A percentile compares a stretch with the other conserved stretches of the same genome.
These are phyloP conservation scores for Dinoponera quadriceps DNA, from an alignment of 1,140 invertebrate genomes.

Conservation along the genomic window DNA sequence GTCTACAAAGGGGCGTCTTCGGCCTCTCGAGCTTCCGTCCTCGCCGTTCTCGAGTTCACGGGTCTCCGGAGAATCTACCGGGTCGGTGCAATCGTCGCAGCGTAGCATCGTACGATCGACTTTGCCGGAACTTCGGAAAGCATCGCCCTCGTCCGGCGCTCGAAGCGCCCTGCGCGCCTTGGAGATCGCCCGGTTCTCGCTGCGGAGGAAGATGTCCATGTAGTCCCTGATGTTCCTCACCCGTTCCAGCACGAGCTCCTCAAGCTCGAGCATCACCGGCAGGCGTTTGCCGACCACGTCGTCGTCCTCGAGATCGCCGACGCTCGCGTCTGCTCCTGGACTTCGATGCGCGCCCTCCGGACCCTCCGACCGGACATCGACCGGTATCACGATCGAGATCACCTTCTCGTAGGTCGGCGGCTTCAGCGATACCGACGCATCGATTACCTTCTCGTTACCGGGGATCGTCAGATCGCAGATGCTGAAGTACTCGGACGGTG, in stretches of 20 bases:
- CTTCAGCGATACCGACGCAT: neutral
- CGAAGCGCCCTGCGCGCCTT: slow-evolving; percentile 34
- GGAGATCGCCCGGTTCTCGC: slow-evolving; percentile 46
- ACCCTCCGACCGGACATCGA: neutral
- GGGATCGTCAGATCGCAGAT: slow-evolving; percentile 37
- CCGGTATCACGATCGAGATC: slow-evolving; percentile 23
- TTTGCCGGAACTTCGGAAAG: slow-evolving; percentile 1
- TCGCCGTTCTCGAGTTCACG: too few species aligned
- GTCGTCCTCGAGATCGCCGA: neutral
- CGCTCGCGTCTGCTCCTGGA: neutral
- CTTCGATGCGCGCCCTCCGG: neutral
- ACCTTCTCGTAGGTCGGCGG: slow-evolving; percentile 8
- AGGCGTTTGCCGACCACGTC: neutral
- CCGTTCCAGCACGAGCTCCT: slow-evolving; percentile 46
- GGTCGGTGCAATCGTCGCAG: neutral
- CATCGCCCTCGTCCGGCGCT: neutral
- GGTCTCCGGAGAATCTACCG: too few species aligned
- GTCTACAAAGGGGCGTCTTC: neutral
- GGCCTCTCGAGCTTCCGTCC: too few species aligned
- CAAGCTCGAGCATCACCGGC: slow-evolving; percentile 15
- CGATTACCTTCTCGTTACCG: neutral
- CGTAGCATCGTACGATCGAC: neutral
- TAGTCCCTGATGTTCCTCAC: slow-evolving; percentile 59
- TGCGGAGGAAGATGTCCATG: slow-evolving; percentile 53
- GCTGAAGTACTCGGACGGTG: slow-evolving; percentile 64